phyloP scores from a whole-genome alignment of 1,140 invertebrate species.

The Diorhabda carinulata region DNA sequence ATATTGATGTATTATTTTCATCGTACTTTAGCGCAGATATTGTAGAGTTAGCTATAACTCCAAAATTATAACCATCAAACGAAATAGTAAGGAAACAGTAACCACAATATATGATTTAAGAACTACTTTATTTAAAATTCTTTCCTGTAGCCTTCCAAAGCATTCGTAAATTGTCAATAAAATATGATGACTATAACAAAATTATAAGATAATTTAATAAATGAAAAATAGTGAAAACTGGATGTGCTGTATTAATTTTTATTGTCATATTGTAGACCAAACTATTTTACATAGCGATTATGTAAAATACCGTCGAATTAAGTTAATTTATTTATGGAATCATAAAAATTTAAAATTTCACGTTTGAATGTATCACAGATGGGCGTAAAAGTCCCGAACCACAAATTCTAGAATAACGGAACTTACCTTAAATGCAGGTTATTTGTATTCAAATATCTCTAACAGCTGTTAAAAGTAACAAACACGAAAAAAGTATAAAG shows the following conservation, averaged over 20 bases:
- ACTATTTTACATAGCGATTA: not conserved
- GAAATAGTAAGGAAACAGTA: too few species aligned
- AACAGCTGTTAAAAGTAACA: constrained; percentile 19
- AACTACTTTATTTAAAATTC: too few species aligned
- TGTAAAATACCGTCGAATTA: not conserved
- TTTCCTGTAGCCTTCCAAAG: too few species aligned
- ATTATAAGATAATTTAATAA: too few species aligned
- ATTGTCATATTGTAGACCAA: not conserved
- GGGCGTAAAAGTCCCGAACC: constrained; percentile 6
- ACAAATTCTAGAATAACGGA: constrained; percentile 6
- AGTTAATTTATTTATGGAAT: constrained; percentile 3
- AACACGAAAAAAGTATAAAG: constrained; percentile 19
- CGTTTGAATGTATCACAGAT: constrained; percentile 13
- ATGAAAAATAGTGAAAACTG: too few species aligned
- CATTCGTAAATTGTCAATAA: too few species aligned
- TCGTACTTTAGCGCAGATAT: too few species aligned
- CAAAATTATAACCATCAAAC: too few species aligned
- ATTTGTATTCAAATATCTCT: constrained; percentile 19
- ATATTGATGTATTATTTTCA: too few species aligned
- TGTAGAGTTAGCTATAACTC: too few species aligned
- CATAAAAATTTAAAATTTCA: constrained; percentile 1
- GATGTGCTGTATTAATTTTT: not conserved
- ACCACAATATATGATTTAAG: too few species aligned
- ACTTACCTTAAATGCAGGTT: constrained; percentile 14
- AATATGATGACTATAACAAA: too few species aligned